Evolutionary conservation across 1,140 invertebrate species (phyloP), one percentile per base, ranked within the genome.

Genomic region (Chironomus tepperi): DNA sequence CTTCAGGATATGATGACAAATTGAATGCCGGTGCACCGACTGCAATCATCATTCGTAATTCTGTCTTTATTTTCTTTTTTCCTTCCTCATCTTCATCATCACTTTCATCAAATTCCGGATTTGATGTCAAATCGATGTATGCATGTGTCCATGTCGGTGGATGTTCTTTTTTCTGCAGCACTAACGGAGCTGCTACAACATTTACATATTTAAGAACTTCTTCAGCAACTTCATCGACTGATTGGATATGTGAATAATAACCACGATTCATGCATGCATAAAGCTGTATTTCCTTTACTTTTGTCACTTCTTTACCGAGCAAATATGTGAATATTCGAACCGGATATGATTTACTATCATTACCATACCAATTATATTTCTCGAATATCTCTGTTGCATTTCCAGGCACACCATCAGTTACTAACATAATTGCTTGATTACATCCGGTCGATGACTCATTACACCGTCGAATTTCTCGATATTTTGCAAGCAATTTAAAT

Each of bases 391-490:
- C 90, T 42, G 95, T 94, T 73, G 93, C 88, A 80, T 95, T 96
- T 73, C 91, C 90, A 1, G 95, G 90, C n/a, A 98, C 91, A 42
- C 96, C 96, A 84, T 99, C 98, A 0, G 98, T 99, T 70, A 99
- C 90, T n/a, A 99, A 83, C 96, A 99, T 98, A 67, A 99, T 97
- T 8, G 96, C 90, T 84, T 99, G 96, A 84, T 98, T 99, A 79
- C 97, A 99, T 10, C 88, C 86, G 75, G 86, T 86, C 10, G 84
- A 83, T 1, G 81, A 78, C 74, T 83, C 85, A 74, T 84, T 85
- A 75, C 90, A 91, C 70, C 85, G 86, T 2, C 87, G 82, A 12
- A 77, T 81, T 7, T 84, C 80, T 73, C 88, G 83, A 75, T 89
- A 90, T 80, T 86, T 84, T 84, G 88, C 85, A 12, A 99, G 84